Conservation (phyloP, 1,140 invertebrate genomes). For the Rhyacophila brunnea region DNA sequence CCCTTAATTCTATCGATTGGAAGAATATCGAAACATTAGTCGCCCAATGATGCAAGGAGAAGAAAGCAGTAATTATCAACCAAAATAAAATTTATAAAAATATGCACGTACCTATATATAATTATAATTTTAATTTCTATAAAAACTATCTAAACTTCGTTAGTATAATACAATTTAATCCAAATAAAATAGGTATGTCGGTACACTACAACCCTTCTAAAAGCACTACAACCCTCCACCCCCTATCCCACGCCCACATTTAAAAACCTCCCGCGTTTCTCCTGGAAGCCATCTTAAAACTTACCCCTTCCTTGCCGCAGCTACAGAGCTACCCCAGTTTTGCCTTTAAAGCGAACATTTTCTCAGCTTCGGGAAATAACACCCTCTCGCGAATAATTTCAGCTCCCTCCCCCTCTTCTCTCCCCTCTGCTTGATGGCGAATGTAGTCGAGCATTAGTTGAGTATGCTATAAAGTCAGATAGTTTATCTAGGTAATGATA, state of each 20-base stretch:
- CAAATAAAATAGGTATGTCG: not conserved
- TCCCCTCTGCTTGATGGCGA: too few relatives aligned
- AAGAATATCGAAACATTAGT: too few relatives aligned
- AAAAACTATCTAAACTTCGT: too few relatives aligned
- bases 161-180: not conserved
- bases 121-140: too few relatives aligned
- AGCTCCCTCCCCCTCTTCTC: not conserved
- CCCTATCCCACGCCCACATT: not conserved
- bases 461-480: too few relatives aligned
- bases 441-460: too few relatives aligned
- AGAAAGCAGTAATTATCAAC: too few relatives aligned
- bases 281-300: conserved; percentile 28
- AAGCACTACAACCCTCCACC: not conserved
- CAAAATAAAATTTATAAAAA: too few relatives aligned
- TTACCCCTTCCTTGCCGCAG: not conserved
- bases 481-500: too few relatives aligned
- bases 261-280: conserved; percentile 2
- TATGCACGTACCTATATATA: too few relatives aligned
- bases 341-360: conserved; percentile 24
- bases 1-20: too few relatives aligned
- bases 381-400: conserved; percentile 10
- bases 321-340: not conserved
- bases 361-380: not conserved
- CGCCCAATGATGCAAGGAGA: too few relatives aligned
- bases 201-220: not conserved